Evolutionary conservation across 2,113 vertebrate genomes (phyloP).

Genomic region (Eulemur macaco): DNA sequence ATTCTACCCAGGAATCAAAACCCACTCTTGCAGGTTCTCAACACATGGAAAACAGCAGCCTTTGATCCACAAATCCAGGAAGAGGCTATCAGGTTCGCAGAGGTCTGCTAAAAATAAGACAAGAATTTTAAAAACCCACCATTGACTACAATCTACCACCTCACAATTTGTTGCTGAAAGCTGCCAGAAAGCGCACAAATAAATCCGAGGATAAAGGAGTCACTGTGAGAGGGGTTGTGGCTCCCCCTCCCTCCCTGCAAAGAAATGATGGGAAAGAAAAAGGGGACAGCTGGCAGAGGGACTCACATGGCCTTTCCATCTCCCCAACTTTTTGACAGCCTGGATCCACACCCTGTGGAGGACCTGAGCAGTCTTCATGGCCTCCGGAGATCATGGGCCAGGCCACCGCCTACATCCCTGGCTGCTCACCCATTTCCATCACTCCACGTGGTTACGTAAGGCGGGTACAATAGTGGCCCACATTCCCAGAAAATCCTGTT

Average conservation of each 20-base stretch:
- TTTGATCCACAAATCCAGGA: background rate
- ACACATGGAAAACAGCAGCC: background rate
- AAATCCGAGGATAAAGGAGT: slow-evolving; percentile 56
- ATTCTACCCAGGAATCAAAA: background rate
- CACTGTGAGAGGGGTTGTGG: background rate
- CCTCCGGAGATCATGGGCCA: slow-evolving; percentile 67
- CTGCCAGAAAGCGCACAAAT: background rate
- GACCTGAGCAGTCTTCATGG: slow-evolving; percentile 91
- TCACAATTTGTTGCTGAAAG: slow-evolving; percentile 43
- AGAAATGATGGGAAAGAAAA: slow-evolving; percentile 26
- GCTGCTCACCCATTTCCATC: slow-evolving; percentile 84
- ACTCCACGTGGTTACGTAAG: slow-evolving; percentile 91
- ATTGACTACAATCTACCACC: background rate
- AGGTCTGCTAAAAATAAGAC: slow-evolving; percentile 13
- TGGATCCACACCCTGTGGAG: slow-evolving; percentile 93
- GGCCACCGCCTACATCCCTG: slow-evolving; percentile 70
- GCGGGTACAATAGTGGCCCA: slow-evolving; percentile 95
- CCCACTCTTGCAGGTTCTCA: background rate
- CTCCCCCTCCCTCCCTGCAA: background rate
- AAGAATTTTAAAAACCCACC: slow-evolving; percentile 21
- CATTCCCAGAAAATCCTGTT: slow-evolving; percentile 93
- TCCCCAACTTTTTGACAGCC: slow-evolving; percentile 92
- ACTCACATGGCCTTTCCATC: slow-evolving; percentile 93
- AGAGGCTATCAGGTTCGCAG: background rate
- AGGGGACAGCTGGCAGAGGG: slow-evolving; percentile 48